Evolutionary conservation across 2,888 invertebrate genomes (phyloP).

Genomic region (Lithosia quadra): DNA sequence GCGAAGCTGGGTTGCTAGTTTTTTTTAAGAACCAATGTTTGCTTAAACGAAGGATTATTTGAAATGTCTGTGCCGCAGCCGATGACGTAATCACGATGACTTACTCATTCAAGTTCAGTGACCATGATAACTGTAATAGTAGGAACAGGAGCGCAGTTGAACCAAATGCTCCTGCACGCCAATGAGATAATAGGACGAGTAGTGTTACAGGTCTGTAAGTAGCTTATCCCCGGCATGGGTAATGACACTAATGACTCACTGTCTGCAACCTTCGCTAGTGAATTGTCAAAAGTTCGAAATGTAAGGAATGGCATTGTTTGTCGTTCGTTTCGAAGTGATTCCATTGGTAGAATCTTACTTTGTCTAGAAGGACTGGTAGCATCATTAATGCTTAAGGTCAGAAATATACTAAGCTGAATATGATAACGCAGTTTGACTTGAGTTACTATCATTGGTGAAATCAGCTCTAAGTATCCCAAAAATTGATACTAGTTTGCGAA

Average conservation of each 20-base stretch:
- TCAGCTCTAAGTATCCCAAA: too few relatives aligned
- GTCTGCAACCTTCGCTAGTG: neutral
- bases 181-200: slow-evolving; percentile 25
- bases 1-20: neutral
- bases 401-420: too few relatives aligned
- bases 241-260: too few relatives aligned
- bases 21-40: neutral
- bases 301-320: too few relatives aligned
- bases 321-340: too few relatives aligned
- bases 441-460: too few relatives aligned
- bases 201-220: neutral
- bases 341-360: too few relatives aligned
- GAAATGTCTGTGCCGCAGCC: neutral
- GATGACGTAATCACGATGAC: slow-evolving; percentile 38
- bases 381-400: too few relatives aligned
- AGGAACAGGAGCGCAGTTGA: slow-evolving; percentile 32
- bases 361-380: too few relatives aligned
- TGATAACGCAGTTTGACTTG: too few relatives aligned
- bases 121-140: slow-evolving; percentile 43
- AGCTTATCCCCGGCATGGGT: neutral
- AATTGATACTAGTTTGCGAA: too few relatives aligned
- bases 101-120: slow-evolving; percentile 48
- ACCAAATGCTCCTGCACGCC: slow-evolving; percentile 29
- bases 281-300: too few relatives aligned
- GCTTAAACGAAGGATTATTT: neutral